Conservation (phyloP, 2,888 invertebrate genomes). For the Ochropleura leucogaster region DNA sequence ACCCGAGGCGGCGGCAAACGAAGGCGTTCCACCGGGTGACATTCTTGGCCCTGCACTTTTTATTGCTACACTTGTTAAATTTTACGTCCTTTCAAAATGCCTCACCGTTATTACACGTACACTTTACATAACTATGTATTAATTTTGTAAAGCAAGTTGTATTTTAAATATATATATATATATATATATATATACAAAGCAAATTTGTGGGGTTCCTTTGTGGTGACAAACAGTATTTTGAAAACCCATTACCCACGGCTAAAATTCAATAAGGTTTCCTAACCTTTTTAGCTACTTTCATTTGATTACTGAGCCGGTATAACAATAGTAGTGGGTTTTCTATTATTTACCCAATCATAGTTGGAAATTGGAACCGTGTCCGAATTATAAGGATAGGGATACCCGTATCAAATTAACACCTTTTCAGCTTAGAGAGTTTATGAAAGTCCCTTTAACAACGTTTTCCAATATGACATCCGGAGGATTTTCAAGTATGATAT, state of each 20-base stretch:
- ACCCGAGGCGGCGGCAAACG: slow-evolving; percentile 43
- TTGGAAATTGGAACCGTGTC: slow-evolving; percentile 24
- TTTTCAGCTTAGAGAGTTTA: neutral
- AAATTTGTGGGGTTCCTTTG: neutral
- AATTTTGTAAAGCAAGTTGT: neutral
- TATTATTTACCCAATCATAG: slow-evolving; percentile 36
- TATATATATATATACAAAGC: neutral
- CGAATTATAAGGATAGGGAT: slow-evolving; percentile 12
- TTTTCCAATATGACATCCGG: neutral
- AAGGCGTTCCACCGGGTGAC: slow-evolving; percentile 47
- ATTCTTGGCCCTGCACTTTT: slow-evolving; percentile 53
- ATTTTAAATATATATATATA: neutral
- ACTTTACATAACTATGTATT: neutral
- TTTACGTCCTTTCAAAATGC: slow-evolving; percentile 2
- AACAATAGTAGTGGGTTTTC: slow-evolving; percentile 21
- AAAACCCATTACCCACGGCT: neutral
- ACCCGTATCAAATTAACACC: slow-evolving; percentile 36
- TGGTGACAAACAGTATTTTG: neutral
- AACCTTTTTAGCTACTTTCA: neutral
- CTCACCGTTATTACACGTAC: neutral
- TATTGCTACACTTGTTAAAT: slow-evolving; percentile 37
- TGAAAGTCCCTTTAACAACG: neutral
- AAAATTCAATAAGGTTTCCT: neutral
- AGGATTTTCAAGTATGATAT: neutral
- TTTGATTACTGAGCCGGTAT: slow-evolving; percentile 13